Conservation (phyloP, 2,888 invertebrate genomes). For the Lingula anatina region DNA sequence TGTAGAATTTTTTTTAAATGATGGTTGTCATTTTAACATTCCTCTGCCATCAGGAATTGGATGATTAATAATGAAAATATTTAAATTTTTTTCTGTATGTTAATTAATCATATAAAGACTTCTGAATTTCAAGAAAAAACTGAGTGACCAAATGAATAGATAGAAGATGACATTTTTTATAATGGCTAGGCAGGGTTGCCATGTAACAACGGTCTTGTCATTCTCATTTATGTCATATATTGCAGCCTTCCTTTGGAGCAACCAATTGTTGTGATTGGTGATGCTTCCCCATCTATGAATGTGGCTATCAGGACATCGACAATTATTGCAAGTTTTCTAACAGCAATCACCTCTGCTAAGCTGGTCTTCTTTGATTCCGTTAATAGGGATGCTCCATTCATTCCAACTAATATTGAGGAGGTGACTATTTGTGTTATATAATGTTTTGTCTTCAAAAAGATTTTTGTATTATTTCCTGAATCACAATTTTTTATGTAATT, state of each 20-base stretch:
- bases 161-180: background rate
- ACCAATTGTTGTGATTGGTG: constrained; percentile 50
- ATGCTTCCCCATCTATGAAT: constrained; percentile 49
- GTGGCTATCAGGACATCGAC: constrained; percentile 49
- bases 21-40: background rate
- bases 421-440: too few species aligned
- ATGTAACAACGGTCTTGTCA: background rate
- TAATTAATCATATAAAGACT: too few species aligned
- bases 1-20: too few species aligned
- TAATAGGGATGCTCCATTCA: constrained; percentile 29
- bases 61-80: too few species aligned
- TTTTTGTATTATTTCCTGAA: too few species aligned
- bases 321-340: constrained; percentile 48
- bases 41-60: background rate
- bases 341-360: constrained; percentile 44
- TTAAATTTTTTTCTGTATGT: too few species aligned
- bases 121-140: too few species aligned
- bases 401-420: constrained; percentile 43
- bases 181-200: background rate
- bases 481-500: too few species aligned
- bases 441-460: too few species aligned
- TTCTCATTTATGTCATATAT: background rate
- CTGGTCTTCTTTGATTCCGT: constrained; percentile 46
- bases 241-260: constrained; percentile 38
- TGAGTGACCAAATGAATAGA: too few species aligned